A percentile compares a stretch with the other conserved stretches of the same genome.
phyloP scores from a whole-genome alignment of 2,113 vertebrate genomes.

The Arenaria interpres region DNA sequence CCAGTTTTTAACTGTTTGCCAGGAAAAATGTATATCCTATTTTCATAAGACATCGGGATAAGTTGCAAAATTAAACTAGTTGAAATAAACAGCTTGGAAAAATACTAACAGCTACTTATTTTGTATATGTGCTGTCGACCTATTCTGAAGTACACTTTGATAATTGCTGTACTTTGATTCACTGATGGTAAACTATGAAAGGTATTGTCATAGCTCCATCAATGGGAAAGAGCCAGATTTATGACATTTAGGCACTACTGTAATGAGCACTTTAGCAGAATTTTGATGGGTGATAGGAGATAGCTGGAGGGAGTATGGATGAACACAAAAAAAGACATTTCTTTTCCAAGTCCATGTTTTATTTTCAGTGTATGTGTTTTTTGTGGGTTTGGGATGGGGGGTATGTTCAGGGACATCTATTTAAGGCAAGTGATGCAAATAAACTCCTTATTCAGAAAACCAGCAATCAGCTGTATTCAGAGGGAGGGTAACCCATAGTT shows the following conservation, averaged over 20 bases:
- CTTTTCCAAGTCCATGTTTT: background rate
- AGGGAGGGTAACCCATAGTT: background rate
- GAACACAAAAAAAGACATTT: background rate
- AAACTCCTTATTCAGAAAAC: background rate
- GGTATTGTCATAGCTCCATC: background rate
- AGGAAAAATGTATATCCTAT: background rate
- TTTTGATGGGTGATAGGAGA: background rate
- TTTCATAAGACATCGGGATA: background rate
- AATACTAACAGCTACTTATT: background rate
- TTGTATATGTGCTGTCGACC: background rate
- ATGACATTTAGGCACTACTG: background rate
- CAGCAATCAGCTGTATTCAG: background rate
- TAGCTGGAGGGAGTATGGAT: background rate
- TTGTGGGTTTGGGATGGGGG: background rate
- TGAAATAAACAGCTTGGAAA: slow-evolving; percentile 2
- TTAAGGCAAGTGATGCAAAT: background rate
- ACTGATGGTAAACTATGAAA: background rate
- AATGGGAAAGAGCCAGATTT: background rate
- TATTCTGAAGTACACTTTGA: background rate
- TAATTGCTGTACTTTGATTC: background rate
- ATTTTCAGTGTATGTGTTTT: background rate
- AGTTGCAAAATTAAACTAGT: background rate
- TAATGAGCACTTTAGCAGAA: background rate
- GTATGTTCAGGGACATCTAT: background rate
- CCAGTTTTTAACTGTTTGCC: background rate